A percentile compares a stretch with the other conserved stretches of the same genome.
Conservation (phyloP, 2,888 invertebrate species). For the Imbricaverruca yamaguchii region DNA sequence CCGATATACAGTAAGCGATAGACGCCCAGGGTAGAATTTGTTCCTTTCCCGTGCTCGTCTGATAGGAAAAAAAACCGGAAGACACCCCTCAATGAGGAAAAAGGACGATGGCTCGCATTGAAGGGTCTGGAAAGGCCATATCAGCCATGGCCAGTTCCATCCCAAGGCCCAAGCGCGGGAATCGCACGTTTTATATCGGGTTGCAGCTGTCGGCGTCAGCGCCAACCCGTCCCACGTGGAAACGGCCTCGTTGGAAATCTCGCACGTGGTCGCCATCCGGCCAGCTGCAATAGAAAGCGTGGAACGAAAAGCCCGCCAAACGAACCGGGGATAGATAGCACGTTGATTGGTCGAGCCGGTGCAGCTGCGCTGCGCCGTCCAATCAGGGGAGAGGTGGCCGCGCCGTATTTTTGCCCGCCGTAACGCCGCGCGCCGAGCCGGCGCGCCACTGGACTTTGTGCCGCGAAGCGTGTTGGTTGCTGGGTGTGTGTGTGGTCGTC, state of each 20-base stretch:
- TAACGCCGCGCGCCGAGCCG: neutral
- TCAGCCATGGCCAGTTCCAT: too few species aligned
- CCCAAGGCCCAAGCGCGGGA: too few species aligned
- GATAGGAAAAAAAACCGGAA: too few species aligned
- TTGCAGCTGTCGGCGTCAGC: neutral
- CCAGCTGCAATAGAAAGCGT: neutral
- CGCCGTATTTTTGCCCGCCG: neutral
- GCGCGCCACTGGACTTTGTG: neutral
- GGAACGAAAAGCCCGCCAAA: slow-evolving; percentile 15
- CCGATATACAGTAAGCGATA: too few species aligned
- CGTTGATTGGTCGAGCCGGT: neutral
- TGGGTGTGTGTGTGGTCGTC: neutral
- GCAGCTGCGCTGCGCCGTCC: neutral
- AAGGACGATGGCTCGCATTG: too few species aligned
- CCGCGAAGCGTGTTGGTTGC: neutral
- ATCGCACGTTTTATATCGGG: too few species aligned
- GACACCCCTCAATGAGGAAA: too few species aligned
- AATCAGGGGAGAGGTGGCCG: neutral
- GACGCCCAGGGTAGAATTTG: too few species aligned
- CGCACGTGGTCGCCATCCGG: neutral
- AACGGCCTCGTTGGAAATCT: neutral
- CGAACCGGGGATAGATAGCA: too few species aligned
- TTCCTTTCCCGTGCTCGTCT: too few species aligned
- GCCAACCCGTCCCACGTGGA: neutral
- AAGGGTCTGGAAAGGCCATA: too few species aligned